Percentiles rank a stretch among this genome's conserved stretches.
Evolutionary conservation across 1,140 invertebrate species (phyloP).

Genomic region (Paracyclopina nana): DNA sequence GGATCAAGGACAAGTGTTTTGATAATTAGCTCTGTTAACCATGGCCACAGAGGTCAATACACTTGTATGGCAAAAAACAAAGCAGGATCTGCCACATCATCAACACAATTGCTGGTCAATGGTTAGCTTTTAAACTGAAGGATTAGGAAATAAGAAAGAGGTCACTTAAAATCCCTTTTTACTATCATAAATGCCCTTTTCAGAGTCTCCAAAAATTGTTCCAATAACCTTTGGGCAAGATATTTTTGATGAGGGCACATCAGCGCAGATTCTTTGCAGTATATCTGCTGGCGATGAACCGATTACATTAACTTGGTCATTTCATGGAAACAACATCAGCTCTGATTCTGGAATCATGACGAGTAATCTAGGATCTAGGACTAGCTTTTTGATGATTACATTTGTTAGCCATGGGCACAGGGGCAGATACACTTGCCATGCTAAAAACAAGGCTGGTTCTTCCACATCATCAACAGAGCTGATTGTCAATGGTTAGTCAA

Average conservation of each 20-base stretch:
- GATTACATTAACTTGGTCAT: slow-evolving; percentile 51
- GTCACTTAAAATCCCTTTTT: slow-evolving; percentile 1
- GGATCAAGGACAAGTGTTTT: slow-evolving; percentile 29
- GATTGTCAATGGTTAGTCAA: slow-evolving; percentile 16
- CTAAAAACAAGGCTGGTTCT: slow-evolving; percentile 2
- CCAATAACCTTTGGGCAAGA: slow-evolving; percentile 15
- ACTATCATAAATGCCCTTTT: slow-evolving; percentile 7
- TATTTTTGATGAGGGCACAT: not conserved
- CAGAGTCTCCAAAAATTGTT: slow-evolving; percentile 4
- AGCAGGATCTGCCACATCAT: not conserved
- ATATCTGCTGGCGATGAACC: slow-evolving; percentile 62
- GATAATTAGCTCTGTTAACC: not conserved
- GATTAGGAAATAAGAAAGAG: not conserved
- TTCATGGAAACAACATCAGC: slow-evolving; percentile 32
- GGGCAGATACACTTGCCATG: no score
- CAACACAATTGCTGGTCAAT: not conserved
- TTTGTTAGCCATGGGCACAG: slow-evolving; percentile 15
- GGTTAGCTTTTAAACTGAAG: not conserved
- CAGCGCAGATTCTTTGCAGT: slow-evolving; percentile 35
- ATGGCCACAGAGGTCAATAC: no score
- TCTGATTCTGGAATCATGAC: slow-evolving; percentile 21
- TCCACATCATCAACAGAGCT: slow-evolving; percentile 4
- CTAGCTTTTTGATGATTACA: slow-evolving; percentile 44
- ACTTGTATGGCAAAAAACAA: no score
- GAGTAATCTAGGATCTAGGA: slow-evolving; percentile 39